phyloP scores from a whole-genome alignment of 1,140 invertebrate species.

The Drosophila kepulauana region DNA sequence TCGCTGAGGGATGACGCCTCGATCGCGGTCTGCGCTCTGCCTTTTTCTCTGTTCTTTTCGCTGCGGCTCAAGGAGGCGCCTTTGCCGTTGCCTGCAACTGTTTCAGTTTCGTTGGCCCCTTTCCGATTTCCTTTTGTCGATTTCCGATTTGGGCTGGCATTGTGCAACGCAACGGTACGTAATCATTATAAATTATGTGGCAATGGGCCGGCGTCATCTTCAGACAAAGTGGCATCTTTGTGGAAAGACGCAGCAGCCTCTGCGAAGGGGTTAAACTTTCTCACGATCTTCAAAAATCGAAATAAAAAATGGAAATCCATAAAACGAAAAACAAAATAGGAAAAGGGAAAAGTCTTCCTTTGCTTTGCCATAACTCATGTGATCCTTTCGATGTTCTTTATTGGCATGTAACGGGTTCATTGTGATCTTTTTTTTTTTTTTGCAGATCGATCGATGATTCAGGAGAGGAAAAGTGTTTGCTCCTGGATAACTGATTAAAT shows the following conservation, averaged over 20 bases:
- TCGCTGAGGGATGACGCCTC: constrained; percentile 72
- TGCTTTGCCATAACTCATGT: constrained; percentile 50
- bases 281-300: constrained; percentile 62
- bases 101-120: constrained; percentile 51
- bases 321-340: constrained; percentile 39
- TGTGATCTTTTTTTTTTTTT: constrained; percentile 6
- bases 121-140: neutral
- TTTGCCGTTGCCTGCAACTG: constrained; percentile 55
- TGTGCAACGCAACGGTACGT: constrained; percentile 53
- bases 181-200: constrained; percentile 83
- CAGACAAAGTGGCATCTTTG: constrained; percentile 11
- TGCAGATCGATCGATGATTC: constrained; percentile 34
- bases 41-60: constrained; percentile 53
- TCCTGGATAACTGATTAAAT: constrained; percentile 66
- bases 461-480: constrained; percentile 63
- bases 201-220: constrained; percentile 45
- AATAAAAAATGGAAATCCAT: constrained; percentile 60
- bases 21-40: constrained; percentile 44
- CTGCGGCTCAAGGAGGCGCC: constrained; percentile 50
- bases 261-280: constrained; percentile 77
- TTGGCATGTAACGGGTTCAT: constrained; percentile 63
- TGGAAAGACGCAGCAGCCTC: neutral
- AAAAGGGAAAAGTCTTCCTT: constrained; percentile 48
- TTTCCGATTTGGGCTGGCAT: constrained; percentile 20
- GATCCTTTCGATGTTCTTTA: constrained; percentile 1